Evolutionary conservation across 2,797 vertebrate species (phyloP).

Genomic region (Trichosurus vulpecula): DNA sequence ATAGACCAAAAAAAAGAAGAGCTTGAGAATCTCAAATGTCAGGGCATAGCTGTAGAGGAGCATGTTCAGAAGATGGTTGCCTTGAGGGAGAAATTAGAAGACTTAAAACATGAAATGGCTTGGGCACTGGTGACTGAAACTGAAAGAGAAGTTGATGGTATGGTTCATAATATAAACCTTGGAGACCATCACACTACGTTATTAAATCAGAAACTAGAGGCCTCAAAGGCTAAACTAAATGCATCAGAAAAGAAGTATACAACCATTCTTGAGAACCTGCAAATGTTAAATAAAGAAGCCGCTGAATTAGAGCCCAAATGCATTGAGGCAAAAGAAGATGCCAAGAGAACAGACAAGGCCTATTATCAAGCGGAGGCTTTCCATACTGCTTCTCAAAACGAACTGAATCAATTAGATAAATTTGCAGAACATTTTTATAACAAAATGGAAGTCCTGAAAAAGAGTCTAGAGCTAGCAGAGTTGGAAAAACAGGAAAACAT

Average conservation of each 20-base stretch:
- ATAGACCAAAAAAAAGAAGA: not conserved
- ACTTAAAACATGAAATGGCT: slow-evolving; percentile 90
- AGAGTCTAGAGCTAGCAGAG: slow-evolving; percentile 89
- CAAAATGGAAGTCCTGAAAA: slow-evolving; percentile 90
- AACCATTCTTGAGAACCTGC: slow-evolving; percentile 89
- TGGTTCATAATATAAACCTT: slow-evolving; percentile 80
- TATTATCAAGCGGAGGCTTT: slow-evolving; percentile 88
- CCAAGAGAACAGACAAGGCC: slow-evolving; percentile 82
- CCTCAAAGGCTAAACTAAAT: slow-evolving; percentile 87
- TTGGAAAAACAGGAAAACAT: slow-evolving; percentile 86
- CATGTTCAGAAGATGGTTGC: not conserved
- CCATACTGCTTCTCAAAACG: slow-evolving; percentile 83
- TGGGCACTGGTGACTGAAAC: slow-evolving; percentile 92
- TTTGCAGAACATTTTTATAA: slow-evolving; percentile 89
- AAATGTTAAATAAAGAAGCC: slow-evolving; percentile 88
- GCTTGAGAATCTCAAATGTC: not conserved
- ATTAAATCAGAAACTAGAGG: slow-evolving; percentile 87
- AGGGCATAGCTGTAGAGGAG: not conserved
- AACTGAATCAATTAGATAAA: slow-evolving; percentile 90
- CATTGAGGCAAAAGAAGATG: slow-evolving; percentile 85
- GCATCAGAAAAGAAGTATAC: slow-evolving; percentile 89
- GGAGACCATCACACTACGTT: slow-evolving; percentile 86
- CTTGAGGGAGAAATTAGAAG: slow-evolving; percentile 83
- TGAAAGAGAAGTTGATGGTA: slow-evolving; percentile 87
- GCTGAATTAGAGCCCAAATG: slow-evolving; percentile 88